Conservation (phyloP, 2,888 invertebrate species). For the Ctena decussata region DNA sequence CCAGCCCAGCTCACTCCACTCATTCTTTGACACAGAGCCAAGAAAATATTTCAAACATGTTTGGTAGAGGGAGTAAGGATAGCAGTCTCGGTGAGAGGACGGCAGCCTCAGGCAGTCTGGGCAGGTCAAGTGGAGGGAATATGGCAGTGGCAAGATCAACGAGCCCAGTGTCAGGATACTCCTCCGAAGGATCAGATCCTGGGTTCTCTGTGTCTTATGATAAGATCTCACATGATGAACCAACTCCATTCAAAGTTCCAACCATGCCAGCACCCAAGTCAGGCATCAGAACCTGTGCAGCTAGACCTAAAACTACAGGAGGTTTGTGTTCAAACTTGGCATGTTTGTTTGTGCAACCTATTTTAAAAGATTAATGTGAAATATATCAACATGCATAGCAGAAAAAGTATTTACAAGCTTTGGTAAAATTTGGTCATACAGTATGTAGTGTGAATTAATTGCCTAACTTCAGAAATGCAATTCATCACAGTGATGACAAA, state of each 20-base stretch:
- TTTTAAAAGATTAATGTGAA: too few species aligned
- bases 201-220: not conserved
- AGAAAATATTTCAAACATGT: not conserved
- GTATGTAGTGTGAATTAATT: too few species aligned
- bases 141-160: not conserved
- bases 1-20: not conserved
- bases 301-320: not conserved
- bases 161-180: constrained; percentile 7
- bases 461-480: too few species aligned
- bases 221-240: not conserved
- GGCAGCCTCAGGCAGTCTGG: constrained; percentile 51
- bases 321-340: too few species aligned
- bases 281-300: not conserved
- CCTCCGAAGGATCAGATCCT: constrained; percentile 8
- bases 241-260: constrained; percentile 48
- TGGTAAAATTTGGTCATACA: too few species aligned
- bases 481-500: too few species aligned
- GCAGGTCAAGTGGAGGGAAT: constrained; percentile 30
- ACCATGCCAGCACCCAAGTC: constrained; percentile 53
- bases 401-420: too few species aligned
- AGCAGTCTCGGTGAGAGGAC: constrained; percentile 49
- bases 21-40: not conserved
- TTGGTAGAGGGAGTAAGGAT: not conserved
- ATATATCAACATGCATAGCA: too few species aligned
- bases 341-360: too few species aligned